Evolutionary conservation across 2,888 invertebrate species (phyloP), one percentile per base, ranked within the genome.

Genomic region (Ligdia adustata): DNA sequence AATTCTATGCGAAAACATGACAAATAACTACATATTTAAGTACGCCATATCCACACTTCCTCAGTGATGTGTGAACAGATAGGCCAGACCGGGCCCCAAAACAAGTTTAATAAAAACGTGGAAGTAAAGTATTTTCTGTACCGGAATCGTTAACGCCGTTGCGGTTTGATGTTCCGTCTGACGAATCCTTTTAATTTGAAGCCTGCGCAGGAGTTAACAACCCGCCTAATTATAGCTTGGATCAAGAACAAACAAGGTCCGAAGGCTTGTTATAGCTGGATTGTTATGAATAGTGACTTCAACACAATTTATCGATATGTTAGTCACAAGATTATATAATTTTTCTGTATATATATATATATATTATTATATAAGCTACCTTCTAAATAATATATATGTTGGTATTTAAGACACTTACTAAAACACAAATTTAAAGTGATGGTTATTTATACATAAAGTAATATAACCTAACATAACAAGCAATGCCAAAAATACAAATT

Each of bases 121-220:
- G 89, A 89, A 88, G 88, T 87, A 79, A 83, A 85, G 86, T 83
- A 84, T 85, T 85, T 83, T 88, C 79, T 75, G 77, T 80, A 84
- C 86, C 86, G 86, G 88, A 90, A 87, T 89, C 77, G 86, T 87
- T 88, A 88, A 86, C 86, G 79, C 83, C 39, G 77, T 79, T 84
- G 86, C 73, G 89, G 87, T 87, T 57, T 43, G 73, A 60, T 52
- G 71, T 63, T 63, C 68, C 66, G 69, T 60, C 79, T 77, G 83
- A 77, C 81, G 71, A 84, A 81, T 84, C 79, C 81, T 80, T 88
- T 89, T 89, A 88, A 88, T 88, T 86, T 86, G 72, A 87, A 82
- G 79, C 77, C 75, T 82, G 81, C 73, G 72, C 85, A 83, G 73
- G 72, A 78, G 72, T 74, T 88, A 89, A 89, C 88, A 82, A 90